Conservation (phyloP, 53 echinoderm and acorn worm genomes). For the Crossaster papposus region DNA sequence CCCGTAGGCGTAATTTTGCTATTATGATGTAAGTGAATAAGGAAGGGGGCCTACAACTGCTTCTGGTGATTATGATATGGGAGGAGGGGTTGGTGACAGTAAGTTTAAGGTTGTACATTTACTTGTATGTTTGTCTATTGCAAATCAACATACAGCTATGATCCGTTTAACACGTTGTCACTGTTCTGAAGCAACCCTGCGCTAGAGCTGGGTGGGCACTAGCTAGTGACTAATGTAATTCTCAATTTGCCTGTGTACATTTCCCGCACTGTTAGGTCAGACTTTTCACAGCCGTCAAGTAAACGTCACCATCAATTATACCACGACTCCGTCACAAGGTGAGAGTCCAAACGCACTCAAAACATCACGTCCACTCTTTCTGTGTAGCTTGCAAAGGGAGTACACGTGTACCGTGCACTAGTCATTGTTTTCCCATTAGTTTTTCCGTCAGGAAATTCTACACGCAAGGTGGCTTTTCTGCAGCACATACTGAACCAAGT, state of each 20-base stretch:
- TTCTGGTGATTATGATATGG: too few species aligned
- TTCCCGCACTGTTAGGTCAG: background rate
- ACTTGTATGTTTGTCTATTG: too few species aligned
- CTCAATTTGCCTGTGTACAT: background rate
- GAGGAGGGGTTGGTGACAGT: too few species aligned
- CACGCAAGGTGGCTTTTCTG: slow-evolving; percentile 1
- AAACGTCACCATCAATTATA: background rate
- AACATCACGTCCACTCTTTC: background rate
- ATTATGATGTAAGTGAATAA: too few species aligned
- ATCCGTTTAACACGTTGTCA: too few species aligned
- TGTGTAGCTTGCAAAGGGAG: background rate
- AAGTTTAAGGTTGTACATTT: too few species aligned
- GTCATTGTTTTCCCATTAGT: background rate
- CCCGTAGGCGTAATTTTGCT: too few species aligned
- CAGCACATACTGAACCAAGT: background rate
- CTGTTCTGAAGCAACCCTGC: too few species aligned
- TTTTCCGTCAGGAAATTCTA: slow-evolving; percentile 22
- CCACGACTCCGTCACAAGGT: background rate
- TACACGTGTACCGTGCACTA: background rate
- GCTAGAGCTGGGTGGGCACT: too few species aligned
- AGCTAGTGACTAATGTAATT: background rate
- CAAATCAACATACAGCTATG: too few species aligned
- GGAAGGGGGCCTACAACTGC: too few species aligned
- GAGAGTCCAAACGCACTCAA: background rate
- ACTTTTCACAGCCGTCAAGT: background rate